These are phyloP conservation scores for Pandion haliaetus DNA, from an alignment of 2,113 vertebrate genomes.

Conservation along the genomic window DNA sequence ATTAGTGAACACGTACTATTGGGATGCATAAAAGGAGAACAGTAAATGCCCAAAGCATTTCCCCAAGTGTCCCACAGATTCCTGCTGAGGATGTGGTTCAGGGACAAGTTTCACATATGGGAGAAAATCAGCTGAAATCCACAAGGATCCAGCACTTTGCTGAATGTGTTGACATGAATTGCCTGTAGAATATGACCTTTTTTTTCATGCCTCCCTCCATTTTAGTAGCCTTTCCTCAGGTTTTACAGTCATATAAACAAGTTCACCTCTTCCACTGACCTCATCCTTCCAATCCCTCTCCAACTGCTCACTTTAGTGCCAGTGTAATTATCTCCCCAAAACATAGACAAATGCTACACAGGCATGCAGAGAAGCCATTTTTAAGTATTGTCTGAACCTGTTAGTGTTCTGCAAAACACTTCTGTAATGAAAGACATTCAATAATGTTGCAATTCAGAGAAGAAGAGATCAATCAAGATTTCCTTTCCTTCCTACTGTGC, in stretches of 20 bases:
- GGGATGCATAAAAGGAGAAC: neutral
- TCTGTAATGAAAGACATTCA: neutral
- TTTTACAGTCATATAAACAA: neutral
- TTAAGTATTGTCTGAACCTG: neutral
- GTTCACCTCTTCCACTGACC: neutral
- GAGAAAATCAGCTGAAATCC: neutral
- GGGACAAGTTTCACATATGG: neutral
- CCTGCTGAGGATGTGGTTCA: neutral
- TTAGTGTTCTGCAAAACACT: neutral
- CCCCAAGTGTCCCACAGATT: neutral
- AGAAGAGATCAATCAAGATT: neutral
- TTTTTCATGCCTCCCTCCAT: neutral
- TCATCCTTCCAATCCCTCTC: neutral
- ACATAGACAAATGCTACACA: neutral
- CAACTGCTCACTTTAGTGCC: neutral
- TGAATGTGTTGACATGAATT: accelerated
- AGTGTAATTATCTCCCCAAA: neutral
- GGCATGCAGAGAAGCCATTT: neutral
- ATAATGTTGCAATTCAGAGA: neutral
- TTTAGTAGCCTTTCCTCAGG: neutral
- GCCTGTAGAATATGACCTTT: neutral
- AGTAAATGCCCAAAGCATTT: neutral
- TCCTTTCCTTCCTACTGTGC: neutral
- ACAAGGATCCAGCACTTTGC: neutral
- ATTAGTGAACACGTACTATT: neutral